Conservation (phyloP, 2,888 invertebrate genomes). For the Hydrotaea cyrtoneurina region DNA sequence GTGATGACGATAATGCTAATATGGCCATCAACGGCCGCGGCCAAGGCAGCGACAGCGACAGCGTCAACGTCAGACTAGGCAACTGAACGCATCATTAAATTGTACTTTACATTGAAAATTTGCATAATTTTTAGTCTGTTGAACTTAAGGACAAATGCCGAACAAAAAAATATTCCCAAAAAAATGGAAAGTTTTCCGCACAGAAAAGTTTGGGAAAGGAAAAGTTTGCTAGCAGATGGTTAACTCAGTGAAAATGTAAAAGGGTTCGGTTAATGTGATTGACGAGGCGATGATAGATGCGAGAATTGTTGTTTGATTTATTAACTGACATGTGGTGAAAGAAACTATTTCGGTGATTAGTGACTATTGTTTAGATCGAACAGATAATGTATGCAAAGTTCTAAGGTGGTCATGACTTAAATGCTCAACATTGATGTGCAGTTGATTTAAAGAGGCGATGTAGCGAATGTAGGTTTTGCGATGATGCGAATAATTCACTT, state of each 20-base stretch:
- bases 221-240: conserved; percentile 22
- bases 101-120: conserved; percentile 62
- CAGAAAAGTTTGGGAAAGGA: too few relatives aligned
- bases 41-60: conserved; percentile 11
- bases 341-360: too few relatives aligned
- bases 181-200: background rate
- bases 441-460: too few relatives aligned
- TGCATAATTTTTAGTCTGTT: conserved; percentile 51
- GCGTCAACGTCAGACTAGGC: conserved; percentile 38
- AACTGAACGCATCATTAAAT: conserved; percentile 65
- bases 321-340: too few relatives aligned
- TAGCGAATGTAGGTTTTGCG: too few relatives aligned
- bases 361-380: too few relatives aligned
- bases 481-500: too few relatives aligned
- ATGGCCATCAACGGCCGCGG: conserved; percentile 58
- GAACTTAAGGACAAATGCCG: background rate
- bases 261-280: conserved; percentile 21
- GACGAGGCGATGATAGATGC: conserved; percentile 6
- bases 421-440: too few relatives aligned
- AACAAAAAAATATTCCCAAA: background rate
- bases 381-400: too few relatives aligned
- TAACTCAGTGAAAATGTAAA: conserved; percentile 17
- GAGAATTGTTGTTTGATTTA: background rate
- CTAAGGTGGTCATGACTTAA: too few relatives aligned
- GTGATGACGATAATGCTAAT: conserved; percentile 64